Evolutionary conservation across 2,888 invertebrate genomes (phyloP).

Genomic region (Philhelius pedissequus): DNA sequence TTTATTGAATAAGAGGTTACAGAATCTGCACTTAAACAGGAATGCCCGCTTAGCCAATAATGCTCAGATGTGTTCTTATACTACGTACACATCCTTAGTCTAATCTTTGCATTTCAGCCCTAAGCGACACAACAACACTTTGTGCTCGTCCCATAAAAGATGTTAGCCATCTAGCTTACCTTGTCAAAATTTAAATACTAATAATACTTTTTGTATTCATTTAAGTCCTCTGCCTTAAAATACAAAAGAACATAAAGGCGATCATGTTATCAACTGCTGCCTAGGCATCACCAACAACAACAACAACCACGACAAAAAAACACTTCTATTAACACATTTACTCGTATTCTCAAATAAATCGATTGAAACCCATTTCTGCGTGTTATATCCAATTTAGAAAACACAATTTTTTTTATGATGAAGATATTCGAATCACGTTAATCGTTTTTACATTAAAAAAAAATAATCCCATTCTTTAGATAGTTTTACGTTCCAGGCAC

Average conservation of each 20-base stretch:
- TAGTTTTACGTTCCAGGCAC: slow-evolving; percentile 1
- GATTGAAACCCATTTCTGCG: slow-evolving; percentile 5
- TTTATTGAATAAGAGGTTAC: too few species aligned
- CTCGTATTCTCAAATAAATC: neutral
- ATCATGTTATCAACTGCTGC: neutral
- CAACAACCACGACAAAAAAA: neutral
- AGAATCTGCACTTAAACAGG: too few species aligned
- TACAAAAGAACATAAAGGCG: neutral
- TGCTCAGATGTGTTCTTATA: too few species aligned
- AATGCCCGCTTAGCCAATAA: too few species aligned
- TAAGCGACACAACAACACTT: too few species aligned
- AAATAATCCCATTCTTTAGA: neutral
- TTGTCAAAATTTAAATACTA: too few species aligned
- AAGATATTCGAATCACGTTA: slow-evolving; percentile 35
- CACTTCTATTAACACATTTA: slow-evolving; percentile 4
- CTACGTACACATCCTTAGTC: too few species aligned
- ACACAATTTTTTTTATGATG: slow-evolving; percentile 1
- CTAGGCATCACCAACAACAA: neutral
- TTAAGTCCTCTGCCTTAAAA: neutral
- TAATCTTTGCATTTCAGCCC: too few species aligned
- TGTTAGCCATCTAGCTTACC: too few species aligned
- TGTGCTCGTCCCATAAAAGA: too few species aligned
- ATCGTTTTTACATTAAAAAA: slow-evolving; percentile 28
- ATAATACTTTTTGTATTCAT: too few species aligned
- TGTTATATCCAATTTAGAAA: neutral